phyloP scores from a whole-genome alignment of 1,140 invertebrate species.

The Bombus superbus region DNA sequence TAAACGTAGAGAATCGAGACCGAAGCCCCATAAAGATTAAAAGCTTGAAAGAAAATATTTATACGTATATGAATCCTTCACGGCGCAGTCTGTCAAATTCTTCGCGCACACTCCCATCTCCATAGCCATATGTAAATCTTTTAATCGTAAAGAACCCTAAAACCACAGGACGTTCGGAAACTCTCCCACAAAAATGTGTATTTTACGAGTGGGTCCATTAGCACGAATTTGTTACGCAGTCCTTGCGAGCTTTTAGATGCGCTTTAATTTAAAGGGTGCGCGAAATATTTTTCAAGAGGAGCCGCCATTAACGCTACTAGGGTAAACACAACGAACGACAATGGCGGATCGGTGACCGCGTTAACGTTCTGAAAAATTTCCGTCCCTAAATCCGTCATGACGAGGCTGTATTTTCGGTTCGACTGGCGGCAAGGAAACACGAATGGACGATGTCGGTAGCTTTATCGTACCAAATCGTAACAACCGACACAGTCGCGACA shows the following conservation, averaged over 20 bases:
- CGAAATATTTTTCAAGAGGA: constrained; percentile 6
- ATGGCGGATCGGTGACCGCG: too few relatives aligned
- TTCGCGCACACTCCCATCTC: background rate
- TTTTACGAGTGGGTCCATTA: constrained; percentile 3
- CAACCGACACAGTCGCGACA: background rate
- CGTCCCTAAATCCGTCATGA: background rate
- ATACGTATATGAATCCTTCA: background rate
- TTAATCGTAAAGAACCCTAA: background rate
- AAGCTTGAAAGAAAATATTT: background rate
- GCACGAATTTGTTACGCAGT: constrained; percentile 7
- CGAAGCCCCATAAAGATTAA: too few relatives aligned
- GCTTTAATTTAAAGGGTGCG: constrained; percentile 29
- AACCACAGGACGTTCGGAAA: background rate
- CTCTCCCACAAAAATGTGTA: too few relatives aligned
- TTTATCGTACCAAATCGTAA: constrained; percentile 21
- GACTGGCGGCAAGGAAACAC: background rate
- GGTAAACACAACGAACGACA: background rate
- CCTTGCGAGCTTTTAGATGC: constrained; percentile 20
- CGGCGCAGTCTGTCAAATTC: background rate
- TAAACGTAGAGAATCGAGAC: background rate
- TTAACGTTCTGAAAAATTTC: constrained; percentile 10
- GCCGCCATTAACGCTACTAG: background rate
- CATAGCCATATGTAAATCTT: constrained; percentile 21
- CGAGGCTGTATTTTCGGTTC: too few relatives aligned
- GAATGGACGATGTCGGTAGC: constrained; percentile 10